Conservation (phyloP, 2,113 vertebrate species). For the Toxotes jaculatrix region DNA sequence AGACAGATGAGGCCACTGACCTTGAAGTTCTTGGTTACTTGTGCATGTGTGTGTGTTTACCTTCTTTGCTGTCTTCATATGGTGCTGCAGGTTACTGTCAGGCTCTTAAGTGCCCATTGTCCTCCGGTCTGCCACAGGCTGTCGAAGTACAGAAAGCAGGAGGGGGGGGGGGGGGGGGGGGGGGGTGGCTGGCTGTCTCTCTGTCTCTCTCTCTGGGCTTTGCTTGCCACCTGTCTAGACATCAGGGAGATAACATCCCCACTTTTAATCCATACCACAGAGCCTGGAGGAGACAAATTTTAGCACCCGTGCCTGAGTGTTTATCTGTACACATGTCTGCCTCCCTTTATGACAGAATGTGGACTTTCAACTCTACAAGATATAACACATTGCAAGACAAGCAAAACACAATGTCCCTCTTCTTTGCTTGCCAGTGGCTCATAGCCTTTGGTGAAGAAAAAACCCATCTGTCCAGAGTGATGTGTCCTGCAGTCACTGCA, state of each 20-base stretch:
- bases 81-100: conserved; percentile 62
- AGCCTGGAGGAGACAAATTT: conserved; percentile 63
- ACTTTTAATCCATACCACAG: conserved; percentile 66
- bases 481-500: conserved; percentile 54
- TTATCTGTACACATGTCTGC: conserved; percentile 49
- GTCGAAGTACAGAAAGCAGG: conserved; percentile 43
- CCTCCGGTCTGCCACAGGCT: conserved; percentile 58
- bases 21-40: conserved; percentile 55
- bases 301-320: conserved; percentile 42
- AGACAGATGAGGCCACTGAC: conserved; percentile 66
- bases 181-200: conserved; percentile 48
- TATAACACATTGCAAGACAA: conserved; percentile 43
- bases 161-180: not conserved
- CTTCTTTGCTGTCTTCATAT: conserved; percentile 39
- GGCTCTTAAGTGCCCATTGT: conserved; percentile 71
- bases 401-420: conserved; percentile 27
- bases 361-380: conserved; percentile 46
- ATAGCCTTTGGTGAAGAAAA: conserved; percentile 43
- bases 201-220: conserved; percentile 61
- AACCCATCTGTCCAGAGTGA: conserved; percentile 58
- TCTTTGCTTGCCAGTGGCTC: conserved; percentile 24
- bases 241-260: conserved; percentile 70
- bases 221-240: conserved; percentile 78
- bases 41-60: conserved; percentile 38
- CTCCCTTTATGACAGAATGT: conserved; percentile 17